These are phyloP conservation scores for Chascanopsetta lugubris DNA, from an alignment of 2,113 vertebrate genomes.

Conservation along the genomic window DNA sequence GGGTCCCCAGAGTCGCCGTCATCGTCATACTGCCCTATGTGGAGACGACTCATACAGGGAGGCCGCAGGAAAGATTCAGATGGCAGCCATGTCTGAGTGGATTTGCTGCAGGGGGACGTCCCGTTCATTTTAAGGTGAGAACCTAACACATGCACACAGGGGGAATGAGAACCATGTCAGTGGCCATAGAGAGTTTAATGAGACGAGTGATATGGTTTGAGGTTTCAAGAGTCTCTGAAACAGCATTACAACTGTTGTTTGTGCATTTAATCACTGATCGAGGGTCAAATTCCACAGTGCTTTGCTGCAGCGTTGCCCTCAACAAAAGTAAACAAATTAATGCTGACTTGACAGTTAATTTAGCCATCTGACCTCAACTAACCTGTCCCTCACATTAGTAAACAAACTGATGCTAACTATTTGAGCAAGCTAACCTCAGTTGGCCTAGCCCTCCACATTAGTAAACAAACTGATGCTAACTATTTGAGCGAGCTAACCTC, in stretches of 20 bases:
- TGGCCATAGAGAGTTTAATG: not conserved
- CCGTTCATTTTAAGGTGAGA: conserved; percentile 22
- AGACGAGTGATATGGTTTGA: not conserved
- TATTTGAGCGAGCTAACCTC: not conserved
- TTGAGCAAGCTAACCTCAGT: too few species aligned
- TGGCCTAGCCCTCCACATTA: too few species aligned
- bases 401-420: too few species aligned
- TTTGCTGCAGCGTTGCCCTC: too few species aligned
- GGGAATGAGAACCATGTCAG: not conserved
- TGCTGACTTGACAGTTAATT: too few species aligned
- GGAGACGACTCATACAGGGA: not conserved
- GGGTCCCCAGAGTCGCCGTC: not conserved
- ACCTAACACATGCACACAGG: conserved; percentile 22
- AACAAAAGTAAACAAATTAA: not conserved
- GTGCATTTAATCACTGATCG: not conserved
- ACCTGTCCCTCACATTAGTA: too few species aligned
- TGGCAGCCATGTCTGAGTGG: conserved; percentile 2
- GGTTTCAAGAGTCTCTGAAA: too few species aligned
- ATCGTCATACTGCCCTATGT: not conserved
- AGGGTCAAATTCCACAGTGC: too few species aligned
- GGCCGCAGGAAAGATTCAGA: not conserved
- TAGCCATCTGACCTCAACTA: too few species aligned
- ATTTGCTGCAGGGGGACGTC: conserved; percentile 10
- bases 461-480: not conserved
- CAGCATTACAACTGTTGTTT: too few species aligned